Base-by-base conservation (phyloP, 2,888 invertebrate genomes). In the Myathropa florea region DNA sequence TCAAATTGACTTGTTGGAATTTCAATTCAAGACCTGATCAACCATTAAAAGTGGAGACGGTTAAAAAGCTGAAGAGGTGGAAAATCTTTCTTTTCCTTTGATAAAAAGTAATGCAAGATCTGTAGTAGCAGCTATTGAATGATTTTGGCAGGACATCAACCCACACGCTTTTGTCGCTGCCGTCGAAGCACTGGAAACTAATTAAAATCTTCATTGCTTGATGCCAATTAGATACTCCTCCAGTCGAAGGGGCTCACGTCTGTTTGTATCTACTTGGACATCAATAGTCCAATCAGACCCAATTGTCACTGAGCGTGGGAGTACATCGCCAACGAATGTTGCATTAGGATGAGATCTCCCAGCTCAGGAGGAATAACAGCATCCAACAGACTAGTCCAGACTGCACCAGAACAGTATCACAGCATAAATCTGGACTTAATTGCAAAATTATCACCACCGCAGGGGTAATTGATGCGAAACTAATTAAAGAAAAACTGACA, bases 401-500 rank as follows among this genome's bases (percentile, higher is more conserved):
- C 46, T 46, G 24, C 12, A 57, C 57, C 57, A 23, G 30, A 21
- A 55, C 12, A 23, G 24, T 67, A 76, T 67, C 60, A 24, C 53
- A 53, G 63, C 57, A 64, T 39, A 78, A 46, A 78, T 57, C 57
- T 78, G 21, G 9, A 46, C 46, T 59, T 65, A 65, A 79, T 79
- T 79, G 33, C 71, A 46, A 60, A 71, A 78, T 71, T 79, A 79
- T 72, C 65, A 28, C 46, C 59, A 39, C 64, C 9, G 46, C 12
- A 7, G 21, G 9, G 21, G 65, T 71, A 79, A 79, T 72, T 79
- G 79, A 79, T 79, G 79, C 71, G 71, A 72, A 79, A 65, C 79
- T 65, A 79, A 79, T 79, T 79, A 79, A 46, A 60, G 71, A 12
- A 59, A 79, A 79, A 79, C 65, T 79, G 59, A 65, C 65, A 70